These are phyloP conservation scores for Collichthys lucidus DNA, from an alignment of 2,113 vertebrate species.

Conservation along the genomic window DNA sequence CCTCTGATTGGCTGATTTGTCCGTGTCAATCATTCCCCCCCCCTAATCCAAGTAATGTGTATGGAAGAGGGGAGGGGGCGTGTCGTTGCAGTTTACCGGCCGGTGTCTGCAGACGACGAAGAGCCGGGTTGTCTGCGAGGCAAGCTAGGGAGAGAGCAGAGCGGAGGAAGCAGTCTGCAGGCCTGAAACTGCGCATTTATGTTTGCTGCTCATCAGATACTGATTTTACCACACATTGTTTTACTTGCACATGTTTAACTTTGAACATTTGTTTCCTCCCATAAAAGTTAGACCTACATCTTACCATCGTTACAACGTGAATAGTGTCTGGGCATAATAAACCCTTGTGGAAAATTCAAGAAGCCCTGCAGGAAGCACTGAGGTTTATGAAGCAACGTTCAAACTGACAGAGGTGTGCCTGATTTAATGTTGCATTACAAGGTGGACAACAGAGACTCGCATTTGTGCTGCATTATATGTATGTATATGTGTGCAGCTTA, in stretches of 20 bases:
- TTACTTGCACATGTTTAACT: background rate
- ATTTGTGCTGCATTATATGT: background rate
- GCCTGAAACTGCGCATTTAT: slow-evolving; percentile 58
- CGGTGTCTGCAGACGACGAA: slow-evolving; percentile 74
- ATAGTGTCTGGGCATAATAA: background rate
- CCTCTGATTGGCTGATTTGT: slow-evolving; percentile 71
- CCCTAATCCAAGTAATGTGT: slow-evolving; percentile 43
- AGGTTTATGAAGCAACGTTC: background rate
- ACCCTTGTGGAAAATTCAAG: background rate
- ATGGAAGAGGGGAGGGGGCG: slow-evolving; percentile 68
- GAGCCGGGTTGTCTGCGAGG: slow-evolving; percentile 56
- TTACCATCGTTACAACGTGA: background rate
- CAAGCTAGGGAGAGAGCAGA: background rate
- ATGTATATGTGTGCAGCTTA: background rate
- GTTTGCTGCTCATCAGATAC: slow-evolving; percentile 9
- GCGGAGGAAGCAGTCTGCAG: slow-evolving; percentile 34
- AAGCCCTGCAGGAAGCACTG: background rate
- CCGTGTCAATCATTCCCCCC: slow-evolving; percentile 62
- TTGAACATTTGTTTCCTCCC: too few species aligned
- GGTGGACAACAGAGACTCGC: background rate
- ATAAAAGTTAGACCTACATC: background rate
- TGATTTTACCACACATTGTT: background rate
- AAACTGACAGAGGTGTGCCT: background rate
- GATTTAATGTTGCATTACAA: background rate
- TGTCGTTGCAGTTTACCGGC: slow-evolving; percentile 81